phyloP scores from a whole-genome alignment of 2,113 vertebrate species.

The Hemiprocne comata region DNA sequence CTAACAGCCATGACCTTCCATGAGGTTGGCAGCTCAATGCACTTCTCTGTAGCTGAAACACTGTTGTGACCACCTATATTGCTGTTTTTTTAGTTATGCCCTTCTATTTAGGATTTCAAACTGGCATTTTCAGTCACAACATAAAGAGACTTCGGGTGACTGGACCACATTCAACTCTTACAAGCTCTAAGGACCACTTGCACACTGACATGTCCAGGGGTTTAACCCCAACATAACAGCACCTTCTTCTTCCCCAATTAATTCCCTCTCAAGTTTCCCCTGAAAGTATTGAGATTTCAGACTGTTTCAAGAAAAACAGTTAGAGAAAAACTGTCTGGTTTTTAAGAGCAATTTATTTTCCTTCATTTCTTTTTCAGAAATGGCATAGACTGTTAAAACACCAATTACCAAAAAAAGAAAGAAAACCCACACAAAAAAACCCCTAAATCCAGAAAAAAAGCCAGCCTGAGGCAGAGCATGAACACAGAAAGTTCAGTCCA shows the following conservation, averaged over 20 bases:
- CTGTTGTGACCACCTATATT: not conserved
- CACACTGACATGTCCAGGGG: not conserved
- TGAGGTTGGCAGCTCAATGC: not conserved
- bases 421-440: not conserved
- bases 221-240: not conserved
- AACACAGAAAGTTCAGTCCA: not conserved
- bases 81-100: not conserved
- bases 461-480: not conserved
- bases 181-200: not conserved
- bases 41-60: not conserved
- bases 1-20: not conserved
- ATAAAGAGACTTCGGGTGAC: not conserved
- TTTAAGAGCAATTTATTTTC: conserved; percentile 42
- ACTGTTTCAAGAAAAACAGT: conserved; percentile 41
- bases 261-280: not conserved
- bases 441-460: not conserved
- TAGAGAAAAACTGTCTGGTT: conserved; percentile 33
- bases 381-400: conserved; percentile 14
- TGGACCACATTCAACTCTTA: not conserved
- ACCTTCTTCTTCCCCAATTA: not conserved
- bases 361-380: conserved; percentile 39
- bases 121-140: not conserved
- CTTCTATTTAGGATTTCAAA: not conserved
- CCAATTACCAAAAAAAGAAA: not conserved
- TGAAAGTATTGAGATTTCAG: conserved; percentile 15